Conservation (phyloP, 2,797 vertebrate species). For the Zenarchopterus dispar region DNA sequence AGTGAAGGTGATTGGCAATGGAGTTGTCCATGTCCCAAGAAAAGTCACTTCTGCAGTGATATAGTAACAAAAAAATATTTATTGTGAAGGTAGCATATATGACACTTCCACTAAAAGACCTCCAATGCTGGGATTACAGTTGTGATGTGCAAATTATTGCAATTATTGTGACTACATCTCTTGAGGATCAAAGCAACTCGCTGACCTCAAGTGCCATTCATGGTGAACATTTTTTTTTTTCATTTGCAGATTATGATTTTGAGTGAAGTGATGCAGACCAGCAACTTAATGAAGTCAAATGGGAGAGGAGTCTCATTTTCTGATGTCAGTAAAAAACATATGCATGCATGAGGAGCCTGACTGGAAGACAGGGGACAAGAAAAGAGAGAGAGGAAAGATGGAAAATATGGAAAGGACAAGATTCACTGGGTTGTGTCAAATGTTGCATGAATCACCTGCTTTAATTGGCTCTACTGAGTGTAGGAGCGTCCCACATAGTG, state of each 20-base stretch:
- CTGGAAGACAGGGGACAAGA: slow-evolving; percentile 35
- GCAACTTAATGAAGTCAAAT: slow-evolving; percentile 75
- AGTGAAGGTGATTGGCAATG: too few relatives aligned
- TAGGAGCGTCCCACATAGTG: slow-evolving; percentile 39
- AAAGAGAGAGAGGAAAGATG: slow-evolving; percentile 17
- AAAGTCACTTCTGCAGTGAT: too few relatives aligned
- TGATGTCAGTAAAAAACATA: slow-evolving; percentile 50
- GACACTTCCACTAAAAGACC: too few relatives aligned
- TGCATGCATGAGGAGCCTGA: slow-evolving; percentile 30
- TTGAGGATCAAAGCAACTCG: slow-evolving; percentile 50
- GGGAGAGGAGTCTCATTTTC: slow-evolving; percentile 63
- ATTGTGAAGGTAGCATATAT: too few relatives aligned
- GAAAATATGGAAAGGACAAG: slow-evolving; percentile 29
- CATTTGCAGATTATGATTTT: slow-evolving; percentile 69
- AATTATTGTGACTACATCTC: slow-evolving; percentile 20
- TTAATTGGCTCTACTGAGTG: slow-evolving; percentile 72
- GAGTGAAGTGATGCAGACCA: slow-evolving; percentile 66
- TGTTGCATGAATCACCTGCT: slow-evolving; percentile 72
- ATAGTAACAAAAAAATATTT: too few relatives aligned
- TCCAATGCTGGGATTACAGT: too few relatives aligned
- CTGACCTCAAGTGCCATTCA: slow-evolving; percentile 37
- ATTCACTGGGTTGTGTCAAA: slow-evolving; percentile 68
- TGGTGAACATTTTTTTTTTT: slow-evolving; percentile 43
- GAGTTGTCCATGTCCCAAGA: too few relatives aligned
- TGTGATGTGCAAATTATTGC: slow-evolving; percentile 20